Evolutionary conservation across 2,113 vertebrate genomes (phyloP), one percentile per base, ranked within the genome.

Genomic region (Chloebia gouldiae): DNA sequence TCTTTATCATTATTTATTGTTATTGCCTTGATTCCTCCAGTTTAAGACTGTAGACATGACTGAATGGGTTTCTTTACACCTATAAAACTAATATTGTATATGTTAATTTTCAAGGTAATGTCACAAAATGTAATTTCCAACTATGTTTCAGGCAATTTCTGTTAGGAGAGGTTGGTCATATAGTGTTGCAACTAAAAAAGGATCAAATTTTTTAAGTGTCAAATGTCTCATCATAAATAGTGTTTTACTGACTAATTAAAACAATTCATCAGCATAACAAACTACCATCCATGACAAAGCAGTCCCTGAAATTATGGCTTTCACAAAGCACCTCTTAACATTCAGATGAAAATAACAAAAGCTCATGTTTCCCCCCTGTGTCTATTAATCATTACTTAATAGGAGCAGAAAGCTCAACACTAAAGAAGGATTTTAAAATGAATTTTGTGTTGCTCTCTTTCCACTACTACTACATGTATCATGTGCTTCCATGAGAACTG

Each of bases 331-430:
- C 86, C 96, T 96, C 95, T 97, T 93, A 97, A 96, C 95, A 91
- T 93, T 94, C 93, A 92, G 84, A 97, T 86, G 93, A 91, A 97
- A 96, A 95, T 88, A 89, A 93, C 95, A 96, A 95, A 96, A 91
- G 51, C 86, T 88, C 6, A 0, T 24, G 89, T 88, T 81, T 86
- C 13, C 92, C 37, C 89, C 61, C 73, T 81, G 79, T 9, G n/a
- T 30, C 95, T 95, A 98, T 98, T 97, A 97, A 98, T 98, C 97
- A 96, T 91, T 72, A 88, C 77, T 64, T 96, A 97, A 97, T 60
- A 96, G 95, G 47, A 96, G 76, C 73, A 12, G 84, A 97, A 97
- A 96, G 78, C 75, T 83, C 85, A 92, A 89, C 87, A 87, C 86
- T 87, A 86, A 53, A 80, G 84, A 80, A 80, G 81, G 64, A 82